Conservation (phyloP, 2,888 invertebrate genomes). For the Choristoneura rosaceana region DNA sequence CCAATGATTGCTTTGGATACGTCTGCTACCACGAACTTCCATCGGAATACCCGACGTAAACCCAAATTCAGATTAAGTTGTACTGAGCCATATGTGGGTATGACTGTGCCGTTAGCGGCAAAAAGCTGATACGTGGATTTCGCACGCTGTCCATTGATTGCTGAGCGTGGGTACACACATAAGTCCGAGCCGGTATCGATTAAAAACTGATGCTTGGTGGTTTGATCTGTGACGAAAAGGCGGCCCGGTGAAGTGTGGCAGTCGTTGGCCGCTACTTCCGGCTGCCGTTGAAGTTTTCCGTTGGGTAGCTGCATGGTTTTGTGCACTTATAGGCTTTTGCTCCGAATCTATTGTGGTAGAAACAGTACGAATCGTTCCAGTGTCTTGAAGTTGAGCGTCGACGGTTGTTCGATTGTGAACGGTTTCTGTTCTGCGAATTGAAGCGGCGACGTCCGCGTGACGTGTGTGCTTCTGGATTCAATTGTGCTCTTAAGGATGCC, state of each 20-base stretch:
- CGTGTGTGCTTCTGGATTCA: neutral
- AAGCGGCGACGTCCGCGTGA: neutral
- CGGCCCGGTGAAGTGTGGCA: conserved; percentile 10
- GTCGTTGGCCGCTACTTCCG: conserved; percentile 22
- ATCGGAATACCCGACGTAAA: conserved; percentile 9
- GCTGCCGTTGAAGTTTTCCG: too few species aligned
- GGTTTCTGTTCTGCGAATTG: neutral
- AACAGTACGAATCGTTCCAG: conserved; percentile 9
- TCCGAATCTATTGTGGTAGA: too few species aligned
- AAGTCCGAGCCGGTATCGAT: too few species aligned
- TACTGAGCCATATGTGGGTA: conserved; percentile 2
- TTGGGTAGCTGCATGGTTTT: too few species aligned
- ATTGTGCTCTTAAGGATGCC: neutral
- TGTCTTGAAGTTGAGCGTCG: too few species aligned
- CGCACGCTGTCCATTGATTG: conserved; percentile 2
- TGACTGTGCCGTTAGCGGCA: conserved; percentile 7
- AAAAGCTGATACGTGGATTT: conserved; percentile 10
- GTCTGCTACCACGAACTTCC: too few species aligned
- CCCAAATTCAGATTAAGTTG: conserved; percentile 3
- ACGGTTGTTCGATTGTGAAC: neutral
- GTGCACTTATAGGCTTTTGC: too few species aligned
- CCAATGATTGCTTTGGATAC: conserved; percentile 25
- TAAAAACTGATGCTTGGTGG: neutral
- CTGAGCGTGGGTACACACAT: too few species aligned
- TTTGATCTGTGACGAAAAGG: conserved; percentile 10